Conservation (phyloP, 2,797 vertebrate genomes). For the Coluber constrictor region DNA sequence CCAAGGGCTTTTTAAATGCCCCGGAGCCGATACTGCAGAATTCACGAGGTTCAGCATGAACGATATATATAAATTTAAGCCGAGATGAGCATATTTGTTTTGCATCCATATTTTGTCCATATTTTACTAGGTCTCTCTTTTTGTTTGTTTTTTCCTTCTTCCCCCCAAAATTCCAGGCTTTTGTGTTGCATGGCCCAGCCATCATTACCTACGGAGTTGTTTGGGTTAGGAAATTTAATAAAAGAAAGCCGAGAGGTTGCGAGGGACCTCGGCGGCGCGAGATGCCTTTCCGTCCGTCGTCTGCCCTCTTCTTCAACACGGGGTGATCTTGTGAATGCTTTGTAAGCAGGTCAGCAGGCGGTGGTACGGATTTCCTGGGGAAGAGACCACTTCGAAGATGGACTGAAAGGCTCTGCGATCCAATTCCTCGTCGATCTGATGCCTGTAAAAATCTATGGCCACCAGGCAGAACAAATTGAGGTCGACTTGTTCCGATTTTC, state of each 20-base stretch:
- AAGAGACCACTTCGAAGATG: conserved; percentile 93
- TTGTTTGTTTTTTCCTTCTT: neutral
- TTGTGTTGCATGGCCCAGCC: conserved; percentile 31
- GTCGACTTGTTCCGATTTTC: conserved; percentile 90
- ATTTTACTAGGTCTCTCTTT: neutral
- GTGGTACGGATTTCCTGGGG: conserved; percentile 87
- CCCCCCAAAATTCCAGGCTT: neutral
- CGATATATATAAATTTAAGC: conserved; percentile 30
- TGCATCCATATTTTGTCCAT: neutral
- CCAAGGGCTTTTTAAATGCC: conserved; percentile 27
- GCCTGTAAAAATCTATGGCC: conserved; percentile 95
- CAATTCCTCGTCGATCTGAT: conserved; percentile 96
- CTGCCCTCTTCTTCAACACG: conserved; percentile 72
- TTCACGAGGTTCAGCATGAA: conserved; percentile 20
- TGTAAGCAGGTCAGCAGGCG: conserved; percentile 86
- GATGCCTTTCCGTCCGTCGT: neutral
- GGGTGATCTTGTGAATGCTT: conserved; percentile 81
- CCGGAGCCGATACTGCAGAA: conserved; percentile 33
- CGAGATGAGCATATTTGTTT: neutral
- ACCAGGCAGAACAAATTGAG: conserved; percentile 95
- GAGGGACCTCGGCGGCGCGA: neutral
- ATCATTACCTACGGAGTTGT: neutral
- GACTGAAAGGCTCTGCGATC: conserved; percentile 98
- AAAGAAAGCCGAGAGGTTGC: neutral
- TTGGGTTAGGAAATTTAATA: neutral